Evolutionary conservation across 2,888 invertebrate species (phyloP).

Genomic region (Slavum lentiscoides): DNA sequence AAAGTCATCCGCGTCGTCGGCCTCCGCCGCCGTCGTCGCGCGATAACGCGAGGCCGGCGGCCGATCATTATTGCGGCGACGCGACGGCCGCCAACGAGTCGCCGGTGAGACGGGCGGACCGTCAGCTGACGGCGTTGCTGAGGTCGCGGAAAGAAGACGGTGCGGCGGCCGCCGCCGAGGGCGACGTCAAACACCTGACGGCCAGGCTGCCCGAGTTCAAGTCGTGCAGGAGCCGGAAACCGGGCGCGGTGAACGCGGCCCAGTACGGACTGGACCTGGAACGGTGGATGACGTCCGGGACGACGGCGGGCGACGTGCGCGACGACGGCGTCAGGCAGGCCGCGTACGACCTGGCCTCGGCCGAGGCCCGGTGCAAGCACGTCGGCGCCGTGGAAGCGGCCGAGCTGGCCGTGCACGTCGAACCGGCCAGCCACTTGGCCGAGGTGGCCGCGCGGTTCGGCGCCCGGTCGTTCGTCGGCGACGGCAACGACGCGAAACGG

Average conservation of each 20-base stretch:
- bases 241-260: conserved; percentile 13
- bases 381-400: conserved; percentile 36
- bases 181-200: conserved; percentile 38
- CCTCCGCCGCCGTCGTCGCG: not conserved
- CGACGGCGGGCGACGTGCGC: conserved; percentile 8
- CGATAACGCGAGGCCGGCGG: not conserved
- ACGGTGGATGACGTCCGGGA: conserved; percentile 9
- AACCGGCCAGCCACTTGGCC: conserved; percentile 20
- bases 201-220: conserved; percentile 6
- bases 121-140: conserved; percentile 10
- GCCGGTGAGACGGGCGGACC: conserved; percentile 3
- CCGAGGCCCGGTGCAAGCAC: conserved; percentile 34
- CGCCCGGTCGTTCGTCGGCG: not conserved
- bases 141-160: not conserved
- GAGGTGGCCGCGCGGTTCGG: conserved; percentile 33
- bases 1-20: too few relatives aligned
- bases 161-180: not conserved
- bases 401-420: conserved; percentile 11
- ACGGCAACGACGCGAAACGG: not conserved
- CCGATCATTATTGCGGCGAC: not conserved
- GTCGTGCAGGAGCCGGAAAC: not conserved
- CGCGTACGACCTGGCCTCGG: conserved; percentile 32
- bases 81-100: not conserved
- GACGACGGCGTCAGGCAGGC: conserved; percentile 8
- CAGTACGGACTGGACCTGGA: conserved; percentile 27